A percentile compares a stretch with the other conserved stretches of the same genome.
Conservation (phyloP, 2,113 vertebrate species). For the Strigops habroptila region DNA sequence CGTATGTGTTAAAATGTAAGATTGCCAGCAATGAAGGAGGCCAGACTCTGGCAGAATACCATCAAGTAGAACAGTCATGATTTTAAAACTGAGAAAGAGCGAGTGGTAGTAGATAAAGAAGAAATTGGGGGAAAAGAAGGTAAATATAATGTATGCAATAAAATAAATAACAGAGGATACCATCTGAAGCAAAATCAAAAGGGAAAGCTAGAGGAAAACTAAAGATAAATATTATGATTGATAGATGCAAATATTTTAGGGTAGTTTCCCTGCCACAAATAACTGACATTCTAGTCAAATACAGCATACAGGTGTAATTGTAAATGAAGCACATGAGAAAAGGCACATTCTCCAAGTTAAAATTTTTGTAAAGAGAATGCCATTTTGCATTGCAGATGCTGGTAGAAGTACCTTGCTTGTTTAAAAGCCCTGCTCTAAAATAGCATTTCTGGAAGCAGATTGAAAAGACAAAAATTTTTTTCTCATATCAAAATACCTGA, state of each 20-base stretch:
- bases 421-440: neutral
- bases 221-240: neutral
- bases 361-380: neutral
- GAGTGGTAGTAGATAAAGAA: neutral
- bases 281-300: neutral
- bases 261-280: neutral
- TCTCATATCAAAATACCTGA: neutral
- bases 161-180: neutral
- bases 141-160: neutral
- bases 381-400: neutral
- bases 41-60: neutral
- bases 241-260: neutral
- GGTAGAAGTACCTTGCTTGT: neutral
- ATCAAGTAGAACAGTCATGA: neutral
- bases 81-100: neutral
- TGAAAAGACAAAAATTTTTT: neutral
- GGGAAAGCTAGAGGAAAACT: neutral
- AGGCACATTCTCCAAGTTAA: neutral
- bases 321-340: neutral
- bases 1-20: neutral
- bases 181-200: neutral
- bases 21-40: neutral
- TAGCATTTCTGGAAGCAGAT: neutral
- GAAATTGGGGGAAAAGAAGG: neutral
- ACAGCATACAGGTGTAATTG: neutral